These are phyloP conservation scores for Periophthalmus modestus DNA, from an alignment of 2,113 vertebrate species.

Conservation along the genomic window DNA sequence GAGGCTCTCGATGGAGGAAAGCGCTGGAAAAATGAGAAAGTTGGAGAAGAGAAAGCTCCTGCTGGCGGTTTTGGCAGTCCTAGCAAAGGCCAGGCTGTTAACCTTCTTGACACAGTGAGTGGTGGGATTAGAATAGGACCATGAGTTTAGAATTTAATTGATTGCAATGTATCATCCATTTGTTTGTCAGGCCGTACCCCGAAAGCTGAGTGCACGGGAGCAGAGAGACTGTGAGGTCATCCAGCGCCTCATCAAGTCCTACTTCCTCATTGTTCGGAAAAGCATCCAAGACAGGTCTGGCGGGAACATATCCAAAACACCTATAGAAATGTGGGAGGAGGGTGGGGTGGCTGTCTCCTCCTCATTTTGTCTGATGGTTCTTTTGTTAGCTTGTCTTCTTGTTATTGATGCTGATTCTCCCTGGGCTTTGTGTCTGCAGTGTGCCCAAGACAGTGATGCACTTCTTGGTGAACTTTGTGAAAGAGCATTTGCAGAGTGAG, in stretches of 20 bases:
- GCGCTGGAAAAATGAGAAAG: conserved; percentile 78
- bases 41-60: conserved; percentile 50
- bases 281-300: conserved; percentile 85
- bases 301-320: conserved; percentile 7
- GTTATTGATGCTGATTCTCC: conserved; percentile 8
- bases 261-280: conserved; percentile 86
- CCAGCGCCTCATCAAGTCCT: conserved; percentile 82
- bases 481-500: conserved; percentile 85
- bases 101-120: conserved; percentile 82
- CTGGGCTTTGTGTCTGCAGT: conserved; percentile 55
- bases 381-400: background rate
- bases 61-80: conserved; percentile 71
- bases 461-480: conserved; percentile 84
- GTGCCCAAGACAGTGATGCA: conserved; percentile 88
- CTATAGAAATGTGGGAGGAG: background rate
- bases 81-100: conserved; percentile 75
- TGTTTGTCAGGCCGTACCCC: conserved; percentile 73
- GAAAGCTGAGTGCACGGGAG: conserved; percentile 77
- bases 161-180: conserved; percentile 33
- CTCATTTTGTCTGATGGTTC: background rate
- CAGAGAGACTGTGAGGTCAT: conserved; percentile 85
- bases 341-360: background rate
- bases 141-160: conserved; percentile 16
- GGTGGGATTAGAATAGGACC: conserved; percentile 25
- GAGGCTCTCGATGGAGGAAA: conserved; percentile 74